These are phyloP conservation scores for Ciconia boyciana DNA, from an alignment of 2,113 vertebrate species.

Conservation along the genomic window DNA sequence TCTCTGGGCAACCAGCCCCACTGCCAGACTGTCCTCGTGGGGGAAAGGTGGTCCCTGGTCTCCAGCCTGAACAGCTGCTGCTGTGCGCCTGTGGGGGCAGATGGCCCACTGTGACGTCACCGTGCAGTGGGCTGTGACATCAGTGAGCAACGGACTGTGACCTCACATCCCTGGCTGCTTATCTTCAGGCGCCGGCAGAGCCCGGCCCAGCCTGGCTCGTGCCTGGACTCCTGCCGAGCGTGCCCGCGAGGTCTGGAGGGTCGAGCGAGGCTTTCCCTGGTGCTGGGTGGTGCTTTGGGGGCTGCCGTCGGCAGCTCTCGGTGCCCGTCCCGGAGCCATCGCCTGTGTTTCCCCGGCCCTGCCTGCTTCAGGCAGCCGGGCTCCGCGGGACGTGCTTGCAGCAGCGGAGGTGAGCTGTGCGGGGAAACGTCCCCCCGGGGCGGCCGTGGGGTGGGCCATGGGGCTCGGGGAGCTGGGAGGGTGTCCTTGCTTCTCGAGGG, in stretches of 20 bases:
- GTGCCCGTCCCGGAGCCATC: not conserved
- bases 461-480: not conserved
- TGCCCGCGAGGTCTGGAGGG: too few relatives aligned
- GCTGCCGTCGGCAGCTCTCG: not conserved
- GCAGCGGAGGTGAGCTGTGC: not conserved
- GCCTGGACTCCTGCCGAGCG: too few relatives aligned
- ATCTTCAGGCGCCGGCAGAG: not conserved
- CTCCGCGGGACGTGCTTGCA: not conserved
- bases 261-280: too few relatives aligned
- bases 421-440: not conserved
- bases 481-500: not conserved
- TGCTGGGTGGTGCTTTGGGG: too few relatives aligned
- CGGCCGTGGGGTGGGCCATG: not conserved
- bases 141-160: not conserved
- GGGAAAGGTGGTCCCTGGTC: not conserved
- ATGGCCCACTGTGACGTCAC: too few relatives aligned
- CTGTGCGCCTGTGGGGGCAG: not conserved
- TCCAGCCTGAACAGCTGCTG: not conserved
- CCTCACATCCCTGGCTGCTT: not conserved
- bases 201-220: not conserved
- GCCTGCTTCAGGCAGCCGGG: too few relatives aligned
- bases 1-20: not conserved
- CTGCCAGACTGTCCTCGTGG: not conserved
- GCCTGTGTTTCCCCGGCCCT: too few relatives aligned
- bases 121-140: too few relatives aligned